Conservation (phyloP, 2,888 invertebrate genomes). For the Xylocampa areola region DNA sequence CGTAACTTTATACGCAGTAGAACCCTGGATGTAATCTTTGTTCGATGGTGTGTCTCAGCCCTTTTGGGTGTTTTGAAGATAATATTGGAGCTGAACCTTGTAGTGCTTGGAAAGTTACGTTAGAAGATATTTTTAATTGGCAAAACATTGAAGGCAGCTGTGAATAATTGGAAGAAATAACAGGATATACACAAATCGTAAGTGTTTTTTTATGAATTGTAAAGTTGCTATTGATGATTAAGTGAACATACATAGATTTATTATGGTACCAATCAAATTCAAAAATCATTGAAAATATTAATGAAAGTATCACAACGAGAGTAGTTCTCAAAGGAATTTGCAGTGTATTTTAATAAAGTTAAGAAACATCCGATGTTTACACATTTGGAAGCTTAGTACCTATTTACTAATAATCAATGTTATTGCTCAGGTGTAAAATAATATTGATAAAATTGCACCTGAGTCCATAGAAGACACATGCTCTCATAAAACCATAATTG, state of each 20-base stretch:
- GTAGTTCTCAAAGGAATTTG: slow-evolving; percentile 12
- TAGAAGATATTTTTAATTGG: too few species aligned
- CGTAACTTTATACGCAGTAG: slow-evolving; percentile 62
- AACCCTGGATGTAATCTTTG: slow-evolving; percentile 27
- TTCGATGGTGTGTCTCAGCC: slow-evolving; percentile 14
- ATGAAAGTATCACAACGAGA: slow-evolving; percentile 17
- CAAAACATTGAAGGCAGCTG: too few species aligned
- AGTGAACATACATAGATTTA: too few species aligned
- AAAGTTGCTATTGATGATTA: too few species aligned
- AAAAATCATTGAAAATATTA: slow-evolving; percentile 15
- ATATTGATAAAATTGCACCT: slow-evolving; percentile 29
- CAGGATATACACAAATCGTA: too few species aligned
- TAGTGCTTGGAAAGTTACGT: too few species aligned
- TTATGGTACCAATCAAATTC: too few species aligned
- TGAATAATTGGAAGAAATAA: too few species aligned
- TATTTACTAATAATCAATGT: slow-evolving; percentile 10
- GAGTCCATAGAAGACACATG: slow-evolving; percentile 34
- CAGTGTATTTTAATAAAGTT: slow-evolving; percentile 9
- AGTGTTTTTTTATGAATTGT: too few species aligned
- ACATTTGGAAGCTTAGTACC: slow-evolving; percentile 19
- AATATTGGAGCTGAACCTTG: too few species aligned
- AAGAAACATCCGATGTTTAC: slow-evolving; percentile 19
- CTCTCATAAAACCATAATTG: slow-evolving; percentile 25
- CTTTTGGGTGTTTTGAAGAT: slow-evolving; percentile 2
- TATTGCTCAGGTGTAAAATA: slow-evolving; percentile 12